Conservation (phyloP, 2,113 vertebrate genomes). For the Thamnophis sirtalis region DNA sequence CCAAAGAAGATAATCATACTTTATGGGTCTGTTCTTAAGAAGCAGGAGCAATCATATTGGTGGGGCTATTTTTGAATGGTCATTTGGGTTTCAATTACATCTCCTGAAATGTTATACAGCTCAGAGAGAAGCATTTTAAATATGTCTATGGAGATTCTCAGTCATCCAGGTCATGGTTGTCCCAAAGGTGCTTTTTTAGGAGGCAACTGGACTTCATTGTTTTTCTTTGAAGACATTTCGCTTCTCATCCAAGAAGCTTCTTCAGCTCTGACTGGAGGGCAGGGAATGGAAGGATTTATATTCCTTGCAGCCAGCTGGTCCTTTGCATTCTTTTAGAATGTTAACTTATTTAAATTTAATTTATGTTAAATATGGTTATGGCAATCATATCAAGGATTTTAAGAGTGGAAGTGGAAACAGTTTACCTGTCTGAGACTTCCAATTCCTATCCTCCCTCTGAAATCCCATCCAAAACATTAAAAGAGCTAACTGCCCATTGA, state of each 20-base stretch:
- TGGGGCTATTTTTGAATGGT: not conserved
- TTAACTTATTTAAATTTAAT: no score
- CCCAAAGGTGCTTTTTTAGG: no score
- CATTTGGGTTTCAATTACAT: not conserved
- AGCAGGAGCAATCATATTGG: fast-evolving
- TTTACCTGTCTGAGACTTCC: not conserved
- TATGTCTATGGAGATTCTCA: no score
- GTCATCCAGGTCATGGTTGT: no score
- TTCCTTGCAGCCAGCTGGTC: no score
- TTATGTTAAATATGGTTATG: not conserved
- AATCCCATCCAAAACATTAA: not conserved
- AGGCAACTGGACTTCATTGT: no score
- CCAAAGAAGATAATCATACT: not conserved
- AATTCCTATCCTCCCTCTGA: not conserved
- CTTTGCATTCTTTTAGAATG: no score
- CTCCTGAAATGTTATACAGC: not conserved
- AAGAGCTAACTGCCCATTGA: not conserved
- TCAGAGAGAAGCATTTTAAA: not conserved
- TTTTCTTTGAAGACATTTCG: no score
- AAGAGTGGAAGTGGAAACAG: not conserved
- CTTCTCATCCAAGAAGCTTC: no score
- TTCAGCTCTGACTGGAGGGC: no score
- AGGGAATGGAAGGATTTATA: no score
- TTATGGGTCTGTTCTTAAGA: fast-evolving
- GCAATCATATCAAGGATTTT: not conserved